Percentiles rank a stretch among this genome's conserved stretches.
These are phyloP conservation scores for Polyergus mexicanus DNA, from an alignment of 1,140 invertebrate species.

Conservation along the genomic window DNA sequence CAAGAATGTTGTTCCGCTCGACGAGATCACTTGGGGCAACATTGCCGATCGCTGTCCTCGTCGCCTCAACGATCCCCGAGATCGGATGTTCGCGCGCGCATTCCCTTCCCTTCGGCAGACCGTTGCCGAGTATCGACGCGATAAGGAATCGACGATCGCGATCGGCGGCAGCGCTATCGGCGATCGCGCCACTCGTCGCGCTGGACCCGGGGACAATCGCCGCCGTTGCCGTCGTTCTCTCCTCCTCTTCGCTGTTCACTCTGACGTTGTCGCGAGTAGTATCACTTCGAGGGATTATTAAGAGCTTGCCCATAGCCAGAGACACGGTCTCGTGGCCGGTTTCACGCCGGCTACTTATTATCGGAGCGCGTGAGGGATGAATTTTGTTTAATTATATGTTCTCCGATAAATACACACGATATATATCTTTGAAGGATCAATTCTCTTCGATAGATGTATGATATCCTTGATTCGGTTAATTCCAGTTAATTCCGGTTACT, in stretches of 20 bases:
- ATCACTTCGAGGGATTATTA: constrained; percentile 76
- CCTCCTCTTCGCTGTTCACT: not conserved
- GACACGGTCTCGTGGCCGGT: constrained; percentile 65
- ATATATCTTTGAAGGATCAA: not conserved
- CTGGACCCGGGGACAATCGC: constrained; percentile 10
- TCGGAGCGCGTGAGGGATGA: not conserved
- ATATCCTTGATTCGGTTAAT: not conserved
- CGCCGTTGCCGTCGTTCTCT: constrained; percentile 8
- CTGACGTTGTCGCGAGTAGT: constrained; percentile 70
- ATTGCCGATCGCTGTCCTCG: not conserved
- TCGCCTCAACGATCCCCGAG: constrained; percentile 2
- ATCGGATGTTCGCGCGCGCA: not conserved
- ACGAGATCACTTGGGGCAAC: not conserved
- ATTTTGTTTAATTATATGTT: not conserved
- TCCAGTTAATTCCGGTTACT: constrained; percentile 6
- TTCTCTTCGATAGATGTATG: not conserved
- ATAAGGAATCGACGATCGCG: not conserved
- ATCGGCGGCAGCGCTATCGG: constrained; percentile 51
- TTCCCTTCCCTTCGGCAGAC: not conserved
- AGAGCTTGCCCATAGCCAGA: constrained; percentile 83
- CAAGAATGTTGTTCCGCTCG: not conserved
- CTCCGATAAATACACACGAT: not conserved
- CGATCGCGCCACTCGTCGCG: constrained; percentile 24
- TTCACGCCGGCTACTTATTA: constrained; percentile 36
- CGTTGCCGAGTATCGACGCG: not conserved